Evolutionary conservation across 2,797 vertebrate genomes (phyloP).

Genomic region (Chiroxiphia lanceolata): DNA sequence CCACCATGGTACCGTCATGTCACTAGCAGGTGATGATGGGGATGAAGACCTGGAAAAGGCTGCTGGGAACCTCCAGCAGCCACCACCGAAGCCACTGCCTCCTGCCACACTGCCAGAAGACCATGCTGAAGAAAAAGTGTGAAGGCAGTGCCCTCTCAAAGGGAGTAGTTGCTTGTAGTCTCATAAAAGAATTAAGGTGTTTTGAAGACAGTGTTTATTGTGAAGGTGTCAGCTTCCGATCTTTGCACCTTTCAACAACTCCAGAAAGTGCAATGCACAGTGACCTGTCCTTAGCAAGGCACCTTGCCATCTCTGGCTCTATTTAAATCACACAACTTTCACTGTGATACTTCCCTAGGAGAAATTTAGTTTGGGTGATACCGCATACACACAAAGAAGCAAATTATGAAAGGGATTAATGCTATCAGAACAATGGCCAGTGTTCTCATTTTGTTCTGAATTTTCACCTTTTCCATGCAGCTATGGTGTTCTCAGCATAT

Average conservation of each 20-base stretch:
- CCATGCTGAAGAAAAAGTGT: neutral
- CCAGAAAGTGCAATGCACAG: neutral
- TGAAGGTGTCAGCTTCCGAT: neutral
- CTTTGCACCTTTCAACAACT: neutral
- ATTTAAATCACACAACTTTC: neutral
- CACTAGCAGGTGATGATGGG: neutral
- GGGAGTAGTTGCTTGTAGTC: neutral
- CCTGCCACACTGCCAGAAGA: neutral
- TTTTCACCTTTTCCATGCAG: neutral
- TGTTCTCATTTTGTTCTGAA: neutral
- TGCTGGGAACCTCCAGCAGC: neutral
- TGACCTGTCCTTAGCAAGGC: neutral
- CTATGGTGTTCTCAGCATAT: neutral
- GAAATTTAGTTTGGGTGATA: neutral
- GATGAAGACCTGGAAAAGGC: neutral
- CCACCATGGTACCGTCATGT: neutral
- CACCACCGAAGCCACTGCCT: neutral
- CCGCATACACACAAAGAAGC: neutral
- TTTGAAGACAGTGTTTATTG: neutral
- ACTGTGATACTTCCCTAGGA: neutral
- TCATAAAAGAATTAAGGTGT: neutral
- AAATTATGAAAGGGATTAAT: neutral
- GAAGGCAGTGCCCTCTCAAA: neutral
- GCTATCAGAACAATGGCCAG: neutral
- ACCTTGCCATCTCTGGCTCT: neutral